These are phyloP conservation scores for Agrochola circellaris DNA, from an alignment of 2,888 invertebrate genomes.

Conservation along the genomic window DNA sequence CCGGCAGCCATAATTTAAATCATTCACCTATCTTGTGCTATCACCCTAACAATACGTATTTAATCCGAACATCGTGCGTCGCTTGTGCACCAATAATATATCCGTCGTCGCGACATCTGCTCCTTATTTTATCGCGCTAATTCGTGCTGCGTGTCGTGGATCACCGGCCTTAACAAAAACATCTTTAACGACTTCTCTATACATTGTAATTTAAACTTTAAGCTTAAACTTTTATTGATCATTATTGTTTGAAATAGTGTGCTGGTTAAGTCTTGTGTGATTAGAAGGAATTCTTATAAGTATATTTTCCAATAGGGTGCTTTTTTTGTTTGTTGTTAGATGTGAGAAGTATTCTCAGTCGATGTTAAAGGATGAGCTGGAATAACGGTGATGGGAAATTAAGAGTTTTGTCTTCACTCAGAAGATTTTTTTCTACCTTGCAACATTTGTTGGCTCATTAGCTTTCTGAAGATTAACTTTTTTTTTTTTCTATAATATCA, in stretches of 20 bases:
- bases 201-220: conserved; percentile 43
- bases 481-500: background rate
- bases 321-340: conserved; percentile 48
- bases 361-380: conserved; percentile 51
- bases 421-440: background rate
- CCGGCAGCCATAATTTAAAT: conserved; percentile 29
- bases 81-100: conserved; percentile 76
- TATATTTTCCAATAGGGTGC: conserved; percentile 60
- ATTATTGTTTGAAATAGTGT: conserved; percentile 4
- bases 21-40: conserved; percentile 46
- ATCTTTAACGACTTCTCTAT: conserved; percentile 49
- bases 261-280: conserved; percentile 20
- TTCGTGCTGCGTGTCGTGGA: conserved; percentile 75
- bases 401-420: background rate
- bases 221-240: background rate
- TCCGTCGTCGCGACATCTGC: conserved; percentile 82
- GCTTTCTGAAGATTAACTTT: background rate
- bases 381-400: conserved; percentile 53
- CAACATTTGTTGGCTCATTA: background rate
- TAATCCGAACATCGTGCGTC: conserved; percentile 70
- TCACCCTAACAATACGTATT: conserved; percentile 64
- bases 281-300: conserved; percentile 36
- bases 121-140: conserved; percentile 81
- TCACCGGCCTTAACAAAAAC: conserved; percentile 60
- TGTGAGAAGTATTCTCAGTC: conserved; percentile 58